phyloP scores from a whole-genome alignment of 2,113 vertebrate genomes.

The Chloropsis cyanopogon region DNA sequence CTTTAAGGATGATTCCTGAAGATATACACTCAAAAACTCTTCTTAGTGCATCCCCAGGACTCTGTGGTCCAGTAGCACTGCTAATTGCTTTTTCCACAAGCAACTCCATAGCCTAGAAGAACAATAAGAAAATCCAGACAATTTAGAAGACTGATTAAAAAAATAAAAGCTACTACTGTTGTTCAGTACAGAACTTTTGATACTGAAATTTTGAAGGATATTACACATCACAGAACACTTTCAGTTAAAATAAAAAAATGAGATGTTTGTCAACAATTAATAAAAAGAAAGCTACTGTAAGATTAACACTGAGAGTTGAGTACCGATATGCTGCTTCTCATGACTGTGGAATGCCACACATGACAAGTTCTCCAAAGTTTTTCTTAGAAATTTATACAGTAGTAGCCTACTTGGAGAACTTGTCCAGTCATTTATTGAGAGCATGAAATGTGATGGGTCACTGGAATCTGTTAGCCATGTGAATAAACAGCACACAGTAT shows the following conservation, averaged over 20 bases:
- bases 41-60: conserved; percentile 92
- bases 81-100: conserved; percentile 97
- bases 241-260: not conserved
- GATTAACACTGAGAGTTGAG: not conserved
- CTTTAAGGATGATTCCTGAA: conserved; percentile 92
- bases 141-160: not conserved
- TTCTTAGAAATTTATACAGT: not conserved
- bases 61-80: conserved; percentile 90
- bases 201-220: not conserved
- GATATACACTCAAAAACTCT: conserved; percentile 97
- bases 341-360: too few relatives aligned
- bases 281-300: not conserved
- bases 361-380: not conserved
- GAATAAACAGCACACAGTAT: not conserved
- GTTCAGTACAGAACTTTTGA: not conserved
- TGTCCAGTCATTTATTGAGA: not conserved
- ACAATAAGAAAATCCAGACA: not conserved
- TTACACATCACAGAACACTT: not conserved
- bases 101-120: conserved; percentile 91
- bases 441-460: not conserved
- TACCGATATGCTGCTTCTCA: not conserved
- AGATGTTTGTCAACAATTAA: not conserved
- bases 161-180: not conserved
- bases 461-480: not conserved
- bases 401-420: not conserved